A percentile compares a stretch with the other conserved stretches of the same genome.
Conservation (phyloP, 2,113 vertebrate species). For the Talpa occidentalis region DNA sequence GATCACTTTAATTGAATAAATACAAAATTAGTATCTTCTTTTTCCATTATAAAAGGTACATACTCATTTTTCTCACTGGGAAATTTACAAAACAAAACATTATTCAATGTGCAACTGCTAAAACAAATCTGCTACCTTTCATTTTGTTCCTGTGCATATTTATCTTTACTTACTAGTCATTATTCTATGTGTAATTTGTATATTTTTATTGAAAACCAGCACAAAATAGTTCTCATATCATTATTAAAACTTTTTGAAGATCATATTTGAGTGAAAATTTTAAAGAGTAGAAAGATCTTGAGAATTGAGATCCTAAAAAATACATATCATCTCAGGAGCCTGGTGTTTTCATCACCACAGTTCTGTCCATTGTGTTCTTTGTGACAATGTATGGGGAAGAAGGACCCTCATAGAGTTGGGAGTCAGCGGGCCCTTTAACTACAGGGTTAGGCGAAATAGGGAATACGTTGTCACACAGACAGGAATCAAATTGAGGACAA, state of each 20-base stretch:
- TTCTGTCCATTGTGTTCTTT: not conserved
- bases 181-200: slow-evolving; percentile 18
- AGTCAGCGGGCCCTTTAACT: not conserved
- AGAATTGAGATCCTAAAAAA: not conserved
- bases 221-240: slow-evolving; percentile 11
- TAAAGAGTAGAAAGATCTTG: not conserved
- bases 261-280: not conserved
- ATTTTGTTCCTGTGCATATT: slow-evolving; percentile 5
- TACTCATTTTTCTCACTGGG: slow-evolving; percentile 19
- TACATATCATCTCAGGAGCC: not conserved
- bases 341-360: not conserved
- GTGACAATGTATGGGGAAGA: not conserved
- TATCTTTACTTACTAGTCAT: not conserved
- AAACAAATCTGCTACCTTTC: slow-evolving; percentile 45
- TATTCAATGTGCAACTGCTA: not conserved
- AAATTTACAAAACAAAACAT: slow-evolving; percentile 49
- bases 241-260: not conserved
- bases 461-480: not conserved
- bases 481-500: not conserved
- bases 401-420: not conserved
- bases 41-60: slow-evolving; percentile 47
- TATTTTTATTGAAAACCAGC: slow-evolving; percentile 20
- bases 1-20: slow-evolving; percentile 66
- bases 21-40: slow-evolving; percentile 48
- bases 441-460: not conserved